These are phyloP conservation scores for Acrocephalus kingi DNA, from an alignment of 2,113 vertebrate species.

Conservation along the genomic window DNA sequence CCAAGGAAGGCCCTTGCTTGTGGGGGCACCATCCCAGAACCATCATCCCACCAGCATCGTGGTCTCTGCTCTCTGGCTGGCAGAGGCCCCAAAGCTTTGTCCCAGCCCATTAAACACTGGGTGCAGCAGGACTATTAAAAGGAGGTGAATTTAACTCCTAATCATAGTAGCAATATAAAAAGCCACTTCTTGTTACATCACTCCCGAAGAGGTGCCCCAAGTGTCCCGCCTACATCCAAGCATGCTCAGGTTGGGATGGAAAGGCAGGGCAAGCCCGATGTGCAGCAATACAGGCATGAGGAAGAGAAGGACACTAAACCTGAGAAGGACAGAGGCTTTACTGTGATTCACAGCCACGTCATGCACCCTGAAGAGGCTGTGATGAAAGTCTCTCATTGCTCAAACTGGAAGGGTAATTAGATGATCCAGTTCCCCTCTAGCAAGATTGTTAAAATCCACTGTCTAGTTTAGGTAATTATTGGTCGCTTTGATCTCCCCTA, in stretches of 20 bases:
- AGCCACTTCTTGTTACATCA: background rate
- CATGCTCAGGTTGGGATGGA: fast-evolving
- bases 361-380: background rate
- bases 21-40: background rate
- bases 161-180: background rate
- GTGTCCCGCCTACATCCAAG: fast-evolving
- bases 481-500: background rate
- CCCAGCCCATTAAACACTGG: background rate
- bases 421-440: background rate
- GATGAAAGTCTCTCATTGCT: slow-evolving; percentile 28
- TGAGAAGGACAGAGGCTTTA: background rate
- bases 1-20: background rate
- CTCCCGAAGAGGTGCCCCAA: background rate
- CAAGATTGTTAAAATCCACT: background rate
- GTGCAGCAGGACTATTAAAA: background rate
- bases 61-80: background rate
- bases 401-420: slow-evolving; percentile 24
- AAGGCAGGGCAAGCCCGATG: background rate
- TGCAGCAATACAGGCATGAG: fast-evolving
- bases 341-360: background rate
- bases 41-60: fast-evolving
- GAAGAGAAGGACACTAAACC: background rate
- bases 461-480: background rate
- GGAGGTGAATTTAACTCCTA: background rate
- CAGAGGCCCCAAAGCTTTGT: fast-evolving